A percentile compares a stretch with the other conserved stretches of the same genome.
These are phyloP conservation scores for Zaprionus vittiger DNA, from an alignment of 1,140 invertebrate species.

Conservation along the genomic window DNA sequence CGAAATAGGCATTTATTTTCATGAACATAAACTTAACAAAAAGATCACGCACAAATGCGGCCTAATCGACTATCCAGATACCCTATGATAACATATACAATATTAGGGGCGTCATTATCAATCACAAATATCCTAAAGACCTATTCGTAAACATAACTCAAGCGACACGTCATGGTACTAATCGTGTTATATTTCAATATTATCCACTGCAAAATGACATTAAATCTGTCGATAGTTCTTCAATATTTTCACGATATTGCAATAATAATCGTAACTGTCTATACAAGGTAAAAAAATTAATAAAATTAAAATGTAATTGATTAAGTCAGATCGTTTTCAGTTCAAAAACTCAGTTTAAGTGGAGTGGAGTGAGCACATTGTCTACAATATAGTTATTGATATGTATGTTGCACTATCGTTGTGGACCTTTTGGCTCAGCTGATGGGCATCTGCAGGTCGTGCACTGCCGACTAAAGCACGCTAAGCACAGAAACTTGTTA, in stretches of 20 bases:
- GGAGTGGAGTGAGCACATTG: too few species aligned
- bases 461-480: not conserved
- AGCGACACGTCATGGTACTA: not conserved
- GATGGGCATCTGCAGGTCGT: not conserved
- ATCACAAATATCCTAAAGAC: not conserved
- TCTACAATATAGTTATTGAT: not conserved
- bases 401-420: not conserved
- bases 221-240: not conserved
- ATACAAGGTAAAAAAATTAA: too few species aligned
- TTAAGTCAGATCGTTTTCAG: not conserved
- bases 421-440: too few species aligned
- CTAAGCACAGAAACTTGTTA: not conserved
- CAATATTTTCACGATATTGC: not conserved
- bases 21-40: conserved; percentile 7
- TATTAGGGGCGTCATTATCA: not conserved
- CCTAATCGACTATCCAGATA: not conserved
- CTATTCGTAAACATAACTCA: too few species aligned
- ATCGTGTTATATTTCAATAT: not conserved
- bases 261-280: not conserved
- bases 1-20: conserved; percentile 7
- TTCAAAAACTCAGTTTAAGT: not conserved
- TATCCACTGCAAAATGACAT: not conserved
- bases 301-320: not conserved
- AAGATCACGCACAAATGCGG: not conserved
- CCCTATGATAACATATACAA: not conserved